Evolutionary conservation across 2,888 invertebrate genomes (phyloP).

Genomic region (Leucozona laternaria): DNA sequence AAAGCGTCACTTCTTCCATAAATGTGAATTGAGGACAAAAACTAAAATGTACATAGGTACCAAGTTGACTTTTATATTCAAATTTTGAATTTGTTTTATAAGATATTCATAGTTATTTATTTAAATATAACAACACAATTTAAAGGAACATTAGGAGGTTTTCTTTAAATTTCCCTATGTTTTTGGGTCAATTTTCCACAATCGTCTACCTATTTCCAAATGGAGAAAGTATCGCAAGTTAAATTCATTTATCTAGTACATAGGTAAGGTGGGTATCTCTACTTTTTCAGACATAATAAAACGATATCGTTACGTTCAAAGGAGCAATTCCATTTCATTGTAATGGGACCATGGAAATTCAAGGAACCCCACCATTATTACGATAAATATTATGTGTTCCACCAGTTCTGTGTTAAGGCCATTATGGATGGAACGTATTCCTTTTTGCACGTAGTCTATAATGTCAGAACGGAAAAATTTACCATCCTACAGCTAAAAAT

Average conservation of each 20-base stretch:
- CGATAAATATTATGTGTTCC: constrained; percentile 15
- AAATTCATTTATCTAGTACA: not conserved
- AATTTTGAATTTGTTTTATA: no score
- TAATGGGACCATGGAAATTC: constrained; percentile 3
- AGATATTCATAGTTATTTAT: no score
- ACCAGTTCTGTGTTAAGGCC: not conserved
- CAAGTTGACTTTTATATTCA: no score
- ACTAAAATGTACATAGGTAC: no score
- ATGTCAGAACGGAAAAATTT: not conserved
- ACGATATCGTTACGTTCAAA: constrained; percentile 5
- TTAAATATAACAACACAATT: no score
- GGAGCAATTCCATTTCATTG: constrained; percentile 17
- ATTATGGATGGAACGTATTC: constrained; percentile 5
- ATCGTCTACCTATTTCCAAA: not conserved
- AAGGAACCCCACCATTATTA: constrained; percentile 1
- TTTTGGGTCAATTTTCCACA: not conserved
- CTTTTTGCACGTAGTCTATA: constrained; percentile 12
- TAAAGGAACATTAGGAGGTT: no score
- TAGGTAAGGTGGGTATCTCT: not conserved
- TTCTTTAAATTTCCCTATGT: no score
- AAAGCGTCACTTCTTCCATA: no score
- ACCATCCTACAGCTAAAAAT: not conserved
- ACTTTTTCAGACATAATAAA: constrained; percentile 14
- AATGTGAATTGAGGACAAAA: no score
- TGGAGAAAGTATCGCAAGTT: not conserved